Conservation (phyloP, 2,797 vertebrate species). For the Acipenser transmontanus region DNA sequence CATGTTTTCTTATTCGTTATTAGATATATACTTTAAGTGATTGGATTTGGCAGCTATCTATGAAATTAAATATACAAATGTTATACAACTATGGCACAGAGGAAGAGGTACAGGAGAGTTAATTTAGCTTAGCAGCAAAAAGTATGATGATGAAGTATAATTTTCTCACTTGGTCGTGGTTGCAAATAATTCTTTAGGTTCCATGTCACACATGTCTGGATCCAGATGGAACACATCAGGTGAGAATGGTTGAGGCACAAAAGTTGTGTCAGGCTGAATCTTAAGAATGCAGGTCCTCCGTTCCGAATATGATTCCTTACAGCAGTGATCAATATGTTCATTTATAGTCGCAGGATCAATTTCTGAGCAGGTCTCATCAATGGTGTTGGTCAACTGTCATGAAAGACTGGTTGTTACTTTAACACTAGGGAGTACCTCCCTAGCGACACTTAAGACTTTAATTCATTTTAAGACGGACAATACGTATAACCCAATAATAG, state of each 20-base stretch:
- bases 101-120: too few species aligned
- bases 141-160: neutral
- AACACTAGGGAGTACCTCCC: too few species aligned
- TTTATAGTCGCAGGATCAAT: neutral
- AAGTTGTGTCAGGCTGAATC: constrained; percentile 7
- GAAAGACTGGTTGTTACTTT: neutral
- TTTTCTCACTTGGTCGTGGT: constrained; percentile 7
- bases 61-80: too few species aligned
- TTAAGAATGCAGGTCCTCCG: constrained; percentile 7
- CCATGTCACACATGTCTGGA: neutral
- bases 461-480: too few species aligned
- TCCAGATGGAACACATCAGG: neutral
- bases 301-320: constrained; percentile 12
- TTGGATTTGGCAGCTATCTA: too few species aligned
- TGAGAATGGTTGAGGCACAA: neutral
- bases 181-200: neutral
- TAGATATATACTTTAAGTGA: too few species aligned
- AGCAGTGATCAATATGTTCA: constrained; percentile 8
- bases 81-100: too few species aligned
- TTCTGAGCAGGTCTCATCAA: neutral
- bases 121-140: too few species aligned
- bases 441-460: too few species aligned
- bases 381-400: constrained; percentile 3
- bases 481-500: too few species aligned
- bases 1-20: too few species aligned